Evolutionary conservation across 2,797 vertebrate genomes (phyloP).

Genomic region (Danionella dracula): DNA sequence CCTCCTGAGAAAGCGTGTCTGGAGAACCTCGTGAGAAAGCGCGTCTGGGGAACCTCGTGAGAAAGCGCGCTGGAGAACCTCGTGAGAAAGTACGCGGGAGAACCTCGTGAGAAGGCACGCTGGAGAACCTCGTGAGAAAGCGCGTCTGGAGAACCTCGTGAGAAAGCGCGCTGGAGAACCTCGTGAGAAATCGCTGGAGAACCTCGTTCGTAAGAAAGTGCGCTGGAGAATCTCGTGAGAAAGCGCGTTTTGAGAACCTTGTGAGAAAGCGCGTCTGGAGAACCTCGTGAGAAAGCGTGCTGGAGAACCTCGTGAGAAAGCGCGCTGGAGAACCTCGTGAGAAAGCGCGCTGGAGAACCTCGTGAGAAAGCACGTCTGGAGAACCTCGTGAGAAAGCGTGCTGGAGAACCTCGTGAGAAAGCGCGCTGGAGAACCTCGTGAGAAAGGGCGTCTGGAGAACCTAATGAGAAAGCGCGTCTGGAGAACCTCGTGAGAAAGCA

Average conservation of each 20-base stretch:
- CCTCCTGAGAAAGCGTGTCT: slow-evolving; percentile 23
- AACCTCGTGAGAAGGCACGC: slow-evolving; percentile 42
- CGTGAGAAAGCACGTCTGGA: slow-evolving; percentile 40
- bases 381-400: slow-evolving; percentile 43
- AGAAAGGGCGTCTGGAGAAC: slow-evolving; percentile 42
- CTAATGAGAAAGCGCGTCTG: slow-evolving; percentile 33
- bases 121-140: slow-evolving; percentile 35
- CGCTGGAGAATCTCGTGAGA: slow-evolving; percentile 35
- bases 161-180: slow-evolving; percentile 41
- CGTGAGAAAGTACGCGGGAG: slow-evolving; percentile 40
- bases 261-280: no score
- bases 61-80: slow-evolving; percentile 41
- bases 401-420: slow-evolving; percentile 35
- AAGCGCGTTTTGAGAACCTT: no score
- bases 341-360: slow-evolving; percentile 41
- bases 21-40: no score
- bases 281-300: slow-evolving; percentile 42
- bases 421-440: slow-evolving; percentile 46
- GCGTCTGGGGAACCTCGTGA: slow-evolving; percentile 47
- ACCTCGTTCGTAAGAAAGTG: slow-evolving; percentile 41
- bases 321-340: slow-evolving; percentile 45
- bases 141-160: slow-evolving; percentile 47
- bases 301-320: slow-evolving; percentile 36
- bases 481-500: slow-evolving; percentile 45
- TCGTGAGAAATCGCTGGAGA: slow-evolving; percentile 42